These are phyloP conservation scores for Nestor notabilis DNA, from an alignment of 2,113 vertebrate genomes.

Conservation along the genomic window DNA sequence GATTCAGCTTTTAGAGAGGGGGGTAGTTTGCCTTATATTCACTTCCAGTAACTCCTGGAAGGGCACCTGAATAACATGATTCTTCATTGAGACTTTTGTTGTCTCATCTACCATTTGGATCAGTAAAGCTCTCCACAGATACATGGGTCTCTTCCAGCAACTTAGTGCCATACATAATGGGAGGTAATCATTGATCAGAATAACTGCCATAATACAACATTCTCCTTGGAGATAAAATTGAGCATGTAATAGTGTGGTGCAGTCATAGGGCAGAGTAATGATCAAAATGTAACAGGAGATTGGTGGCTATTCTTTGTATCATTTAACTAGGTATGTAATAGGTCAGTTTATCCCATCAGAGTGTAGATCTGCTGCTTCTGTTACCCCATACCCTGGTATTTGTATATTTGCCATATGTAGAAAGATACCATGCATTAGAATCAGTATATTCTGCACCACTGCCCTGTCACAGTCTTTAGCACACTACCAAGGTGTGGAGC, in stretches of 20 bases:
- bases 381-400: background rate
- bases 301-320: background rate
- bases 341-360: background rate
- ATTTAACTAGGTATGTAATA: background rate
- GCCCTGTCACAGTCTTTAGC: background rate
- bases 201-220: accelerated
- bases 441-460: background rate
- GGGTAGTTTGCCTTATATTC: background rate
- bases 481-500: accelerated
- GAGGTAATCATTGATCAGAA: background rate
- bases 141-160: background rate
- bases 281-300: background rate
- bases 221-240: background rate
- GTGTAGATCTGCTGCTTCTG: background rate
- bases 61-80: background rate
- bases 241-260: background rate
- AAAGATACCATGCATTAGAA: background rate
- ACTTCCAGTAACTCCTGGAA: background rate
- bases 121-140: background rate
- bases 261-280: background rate
- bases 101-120: background rate
- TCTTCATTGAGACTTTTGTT: background rate
- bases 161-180: background rate
- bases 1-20: background rate
- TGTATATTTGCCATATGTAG: background rate